These are phyloP conservation scores for Lanius ludovicianus DNA, from an alignment of 2,113 vertebrate species.

Conservation along the genomic window DNA sequence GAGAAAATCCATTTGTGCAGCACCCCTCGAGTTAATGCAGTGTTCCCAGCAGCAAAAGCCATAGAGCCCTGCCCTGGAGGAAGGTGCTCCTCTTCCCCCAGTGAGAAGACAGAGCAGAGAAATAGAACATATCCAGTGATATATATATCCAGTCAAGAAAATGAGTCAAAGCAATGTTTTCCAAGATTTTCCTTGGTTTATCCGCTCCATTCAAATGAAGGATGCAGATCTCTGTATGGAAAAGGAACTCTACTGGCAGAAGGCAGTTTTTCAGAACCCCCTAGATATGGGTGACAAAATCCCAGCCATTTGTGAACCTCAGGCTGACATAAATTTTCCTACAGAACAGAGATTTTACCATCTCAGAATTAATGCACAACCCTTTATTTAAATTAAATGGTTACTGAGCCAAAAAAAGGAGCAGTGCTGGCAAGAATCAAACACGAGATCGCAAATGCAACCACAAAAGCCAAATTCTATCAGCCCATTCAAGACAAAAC, in stretches of 20 bases:
- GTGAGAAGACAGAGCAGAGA: neutral
- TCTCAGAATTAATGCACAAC: neutral
- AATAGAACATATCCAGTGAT: neutral
- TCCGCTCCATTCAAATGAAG: neutral
- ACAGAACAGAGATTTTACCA: neutral
- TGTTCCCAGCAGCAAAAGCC: neutral
- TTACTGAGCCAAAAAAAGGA: slow-evolving; percentile 9
- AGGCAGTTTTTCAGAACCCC: neutral
- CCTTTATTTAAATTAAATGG: neutral
- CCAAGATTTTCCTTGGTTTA: neutral
- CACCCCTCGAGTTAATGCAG: neutral
- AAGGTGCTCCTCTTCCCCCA: neutral
- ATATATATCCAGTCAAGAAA: neutral
- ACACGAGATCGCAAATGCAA: neutral
- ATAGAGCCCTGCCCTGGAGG: neutral
- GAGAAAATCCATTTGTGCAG: neutral
- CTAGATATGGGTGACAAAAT: neutral
- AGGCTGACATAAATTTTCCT: neutral
- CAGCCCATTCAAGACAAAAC: neutral
- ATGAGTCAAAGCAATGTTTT: neutral
- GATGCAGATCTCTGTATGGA: neutral
- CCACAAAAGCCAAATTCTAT: neutral
- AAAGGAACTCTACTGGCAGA: neutral
- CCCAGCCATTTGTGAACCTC: neutral
- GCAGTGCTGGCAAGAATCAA: neutral